A percentile compares a stretch with the other conserved stretches of the same genome.
phyloP scores from a whole-genome alignment of 2,888 invertebrate genomes.

The Agrochola macilenta region DNA sequence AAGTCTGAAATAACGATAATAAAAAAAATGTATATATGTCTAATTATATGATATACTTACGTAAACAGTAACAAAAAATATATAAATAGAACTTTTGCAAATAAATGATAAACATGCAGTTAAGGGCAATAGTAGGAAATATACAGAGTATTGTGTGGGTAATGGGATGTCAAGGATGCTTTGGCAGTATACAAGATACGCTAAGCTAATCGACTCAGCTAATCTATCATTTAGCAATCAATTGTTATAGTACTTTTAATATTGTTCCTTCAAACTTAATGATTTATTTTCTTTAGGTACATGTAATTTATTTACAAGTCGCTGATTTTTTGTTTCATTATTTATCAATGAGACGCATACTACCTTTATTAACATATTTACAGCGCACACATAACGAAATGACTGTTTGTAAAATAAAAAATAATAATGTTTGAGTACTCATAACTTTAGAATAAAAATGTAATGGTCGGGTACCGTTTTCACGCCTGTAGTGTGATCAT shows the following conservation, averaged over 20 bases:
- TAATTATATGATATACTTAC: slow-evolving; percentile 34
- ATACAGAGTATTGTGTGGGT: slow-evolving; percentile 47
- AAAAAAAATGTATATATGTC: slow-evolving; percentile 54
- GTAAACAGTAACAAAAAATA: slow-evolving; percentile 37
- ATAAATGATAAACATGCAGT: slow-evolving; percentile 76
- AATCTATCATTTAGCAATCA: slow-evolving; percentile 33
- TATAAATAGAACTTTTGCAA: slow-evolving; percentile 66
- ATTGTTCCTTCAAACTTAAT: slow-evolving; percentile 19
- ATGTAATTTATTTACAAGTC: neutral
- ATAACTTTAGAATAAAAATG: slow-evolving; percentile 56
- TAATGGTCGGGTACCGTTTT: slow-evolving; percentile 78
- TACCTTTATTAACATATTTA: slow-evolving; percentile 11
- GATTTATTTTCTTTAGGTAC: neutral
- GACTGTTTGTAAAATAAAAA: slow-evolving; percentile 15
- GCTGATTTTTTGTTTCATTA: neutral
- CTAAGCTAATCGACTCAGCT: slow-evolving; percentile 49
- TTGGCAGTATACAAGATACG: slow-evolving; percentile 37
- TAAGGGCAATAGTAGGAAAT: slow-evolving; percentile 47
- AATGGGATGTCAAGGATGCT: slow-evolving; percentile 47
- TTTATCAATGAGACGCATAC: neutral
- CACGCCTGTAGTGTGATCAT: slow-evolving; percentile 76
- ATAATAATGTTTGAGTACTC: slow-evolving; percentile 15
- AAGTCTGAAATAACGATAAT: slow-evolving; percentile 79
- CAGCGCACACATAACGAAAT: slow-evolving; percentile 38
- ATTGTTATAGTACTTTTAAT: slow-evolving; percentile 28